Evolutionary conservation across 2,797 vertebrate species (phyloP).

Genomic region (Gadopsis marmoratus): DNA sequence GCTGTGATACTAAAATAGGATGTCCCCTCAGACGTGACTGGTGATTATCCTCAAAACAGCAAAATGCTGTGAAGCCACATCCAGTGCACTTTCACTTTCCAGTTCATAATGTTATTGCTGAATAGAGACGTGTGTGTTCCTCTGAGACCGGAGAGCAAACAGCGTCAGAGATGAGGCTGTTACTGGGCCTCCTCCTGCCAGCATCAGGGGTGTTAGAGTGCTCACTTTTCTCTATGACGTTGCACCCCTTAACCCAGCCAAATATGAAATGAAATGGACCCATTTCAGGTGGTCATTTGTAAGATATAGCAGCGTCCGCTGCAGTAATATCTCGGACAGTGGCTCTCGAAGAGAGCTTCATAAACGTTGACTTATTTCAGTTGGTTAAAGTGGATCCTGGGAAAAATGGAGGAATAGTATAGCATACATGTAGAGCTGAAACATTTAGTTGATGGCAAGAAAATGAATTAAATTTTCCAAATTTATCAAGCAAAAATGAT

Average conservation of each 20-base stretch:
- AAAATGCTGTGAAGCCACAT: slow-evolving; percentile 47
- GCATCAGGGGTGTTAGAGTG: slow-evolving; percentile 4
- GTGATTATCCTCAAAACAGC: slow-evolving; percentile 60
- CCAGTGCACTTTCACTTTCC: slow-evolving; percentile 32
- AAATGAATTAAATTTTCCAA: neutral
- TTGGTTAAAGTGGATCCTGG: too few species aligned
- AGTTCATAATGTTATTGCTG: slow-evolving; percentile 29
- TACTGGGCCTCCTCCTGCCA: slow-evolving; percentile 11
- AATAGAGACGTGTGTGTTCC: slow-evolving; percentile 28
- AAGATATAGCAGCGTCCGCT: slow-evolving; percentile 1
- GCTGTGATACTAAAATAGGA: slow-evolving; percentile 41
- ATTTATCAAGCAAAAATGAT: neutral
- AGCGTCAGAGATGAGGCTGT: slow-evolving; percentile 4
- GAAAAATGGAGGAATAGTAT: neutral
- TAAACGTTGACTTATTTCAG: neutral
- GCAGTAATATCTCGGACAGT: slow-evolving; percentile 20
- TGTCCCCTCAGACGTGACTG: slow-evolving; percentile 7
- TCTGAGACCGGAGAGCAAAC: slow-evolving; percentile 14
- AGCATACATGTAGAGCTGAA: neutral
- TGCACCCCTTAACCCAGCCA: slow-evolving; percentile 40
- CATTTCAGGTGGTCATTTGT: slow-evolving; percentile 37
- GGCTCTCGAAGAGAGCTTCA: slow-evolving; percentile 6
- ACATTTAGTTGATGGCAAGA: neutral
- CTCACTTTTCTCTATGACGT: slow-evolving; percentile 20
- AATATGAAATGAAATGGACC: slow-evolving; percentile 46